Conservation (phyloP, 2,888 invertebrate genomes). For the Endotricha flammealis region DNA sequence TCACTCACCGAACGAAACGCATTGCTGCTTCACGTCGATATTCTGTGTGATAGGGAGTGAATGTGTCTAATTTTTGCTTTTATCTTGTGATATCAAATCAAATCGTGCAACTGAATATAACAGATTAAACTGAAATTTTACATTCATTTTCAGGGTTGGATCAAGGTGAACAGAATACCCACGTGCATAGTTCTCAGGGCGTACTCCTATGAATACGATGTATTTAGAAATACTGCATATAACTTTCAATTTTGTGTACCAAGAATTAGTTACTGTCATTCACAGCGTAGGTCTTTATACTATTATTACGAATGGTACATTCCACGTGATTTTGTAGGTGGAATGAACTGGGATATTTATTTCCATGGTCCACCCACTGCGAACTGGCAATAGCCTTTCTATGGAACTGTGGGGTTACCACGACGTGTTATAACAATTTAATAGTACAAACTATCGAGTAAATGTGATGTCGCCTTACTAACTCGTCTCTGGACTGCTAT, state of each 20-base stretch:
- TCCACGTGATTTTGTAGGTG: conserved; percentile 32
- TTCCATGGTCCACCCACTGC: conserved; percentile 36
- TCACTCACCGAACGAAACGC: too few relatives aligned
- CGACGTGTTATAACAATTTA: too few relatives aligned
- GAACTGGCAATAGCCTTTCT: conserved; percentile 27
- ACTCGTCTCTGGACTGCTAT: too few relatives aligned
- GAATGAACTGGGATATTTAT: conserved; percentile 42
- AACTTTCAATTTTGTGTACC: conserved; percentile 53
- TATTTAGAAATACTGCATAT: conserved; percentile 38
- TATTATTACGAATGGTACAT: conserved; percentile 51
- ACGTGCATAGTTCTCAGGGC: conserved; percentile 46
- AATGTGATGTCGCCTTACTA: too few relatives aligned
- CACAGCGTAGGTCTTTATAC: conserved; percentile 33
- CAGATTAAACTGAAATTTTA: too few relatives aligned
- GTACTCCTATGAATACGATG: conserved; percentile 28
- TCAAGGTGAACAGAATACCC: conserved; percentile 43
- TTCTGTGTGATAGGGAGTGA: background rate
- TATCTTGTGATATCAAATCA: too few relatives aligned
- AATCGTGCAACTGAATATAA: too few relatives aligned
- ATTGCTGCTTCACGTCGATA: too few relatives aligned
- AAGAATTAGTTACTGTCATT: conserved; percentile 40
- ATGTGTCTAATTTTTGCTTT: background rate
- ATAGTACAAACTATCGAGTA: too few relatives aligned
- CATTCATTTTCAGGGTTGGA: conserved; percentile 48
- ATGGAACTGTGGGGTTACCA: too few relatives aligned